Evolutionary conservation across 2,888 invertebrate species (phyloP).

Genomic region (Prosapia bicincta): DNA sequence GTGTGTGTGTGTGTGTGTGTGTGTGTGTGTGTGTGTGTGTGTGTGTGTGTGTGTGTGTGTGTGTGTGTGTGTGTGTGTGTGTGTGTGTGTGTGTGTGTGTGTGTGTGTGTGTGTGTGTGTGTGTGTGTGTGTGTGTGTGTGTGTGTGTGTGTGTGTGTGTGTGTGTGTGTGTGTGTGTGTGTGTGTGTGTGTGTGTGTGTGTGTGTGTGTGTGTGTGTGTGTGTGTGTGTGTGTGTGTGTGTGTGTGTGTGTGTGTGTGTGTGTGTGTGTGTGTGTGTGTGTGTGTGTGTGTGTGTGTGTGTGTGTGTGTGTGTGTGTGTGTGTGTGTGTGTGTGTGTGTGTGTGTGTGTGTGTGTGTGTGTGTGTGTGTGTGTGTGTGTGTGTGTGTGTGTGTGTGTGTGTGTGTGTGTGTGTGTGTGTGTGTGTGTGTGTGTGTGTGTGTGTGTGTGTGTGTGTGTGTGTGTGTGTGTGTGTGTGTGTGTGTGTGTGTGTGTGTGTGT

Average conservation of each 20-base stretch:
- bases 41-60: not conserved
- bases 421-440: not conserved
- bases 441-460: slow-evolving; percentile 4
- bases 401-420: no score
- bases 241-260: not conserved
- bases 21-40: not conserved
- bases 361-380: not conserved
- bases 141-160: not conserved
- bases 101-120: not conserved
- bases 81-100: not conserved
- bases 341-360: not conserved
- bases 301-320: slow-evolving; percentile 1
- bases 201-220: not conserved
- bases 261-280: not conserved
- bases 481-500: not conserved
- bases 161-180: not conserved
- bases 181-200: not conserved
- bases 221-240: not conserved
- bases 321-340: slow-evolving; percentile 1
- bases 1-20: not conserved
- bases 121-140: not conserved
- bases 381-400: not conserved
- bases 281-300: slow-evolving; percentile 6
- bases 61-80: not conserved
- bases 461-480: not conserved